phyloP scores from a whole-genome alignment of 2,888 invertebrate species.

The Nesidiocoris tenuis region DNA sequence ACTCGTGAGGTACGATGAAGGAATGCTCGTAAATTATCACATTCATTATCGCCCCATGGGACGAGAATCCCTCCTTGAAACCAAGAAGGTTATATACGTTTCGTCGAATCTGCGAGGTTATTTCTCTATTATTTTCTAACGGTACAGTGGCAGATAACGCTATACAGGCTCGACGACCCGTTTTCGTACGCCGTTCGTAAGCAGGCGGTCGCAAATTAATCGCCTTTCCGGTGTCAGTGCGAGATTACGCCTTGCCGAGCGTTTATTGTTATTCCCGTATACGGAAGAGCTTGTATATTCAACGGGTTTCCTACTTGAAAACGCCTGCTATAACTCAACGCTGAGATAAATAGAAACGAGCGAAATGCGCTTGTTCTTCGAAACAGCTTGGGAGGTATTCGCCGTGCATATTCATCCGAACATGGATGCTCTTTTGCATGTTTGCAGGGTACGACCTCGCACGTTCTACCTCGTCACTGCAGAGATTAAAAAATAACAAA shows the following conservation, averaged over 20 bases:
- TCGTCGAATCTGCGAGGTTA: neutral
- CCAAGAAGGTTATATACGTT: neutral
- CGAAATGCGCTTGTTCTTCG: too few species aligned
- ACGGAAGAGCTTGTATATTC: neutral
- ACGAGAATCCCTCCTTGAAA: neutral
- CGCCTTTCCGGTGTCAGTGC: neutral
- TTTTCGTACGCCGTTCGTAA: neutral
- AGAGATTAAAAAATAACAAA: too few species aligned
- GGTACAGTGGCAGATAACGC: slow-evolving; percentile 12
- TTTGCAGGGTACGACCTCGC: too few species aligned
- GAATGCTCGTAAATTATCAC: slow-evolving; percentile 10
- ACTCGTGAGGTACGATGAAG: slow-evolving; percentile 6
- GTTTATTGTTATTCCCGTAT: neutral
- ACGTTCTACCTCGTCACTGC: too few species aligned
- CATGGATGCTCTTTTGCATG: too few species aligned
- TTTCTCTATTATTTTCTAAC: slow-evolving; percentile 35
- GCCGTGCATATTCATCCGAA: too few species aligned
- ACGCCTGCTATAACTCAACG: neutral
- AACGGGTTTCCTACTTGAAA: neutral
- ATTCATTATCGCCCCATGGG: slow-evolving; percentile 15
- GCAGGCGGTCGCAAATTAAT: slow-evolving; percentile 14
- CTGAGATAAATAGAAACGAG: too few species aligned
- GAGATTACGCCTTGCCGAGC: neutral
- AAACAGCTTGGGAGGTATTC: too few species aligned
- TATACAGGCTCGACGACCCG: neutral